Conservation (phyloP, 2,888 invertebrate species). For the Oscheius sp. region DNA sequence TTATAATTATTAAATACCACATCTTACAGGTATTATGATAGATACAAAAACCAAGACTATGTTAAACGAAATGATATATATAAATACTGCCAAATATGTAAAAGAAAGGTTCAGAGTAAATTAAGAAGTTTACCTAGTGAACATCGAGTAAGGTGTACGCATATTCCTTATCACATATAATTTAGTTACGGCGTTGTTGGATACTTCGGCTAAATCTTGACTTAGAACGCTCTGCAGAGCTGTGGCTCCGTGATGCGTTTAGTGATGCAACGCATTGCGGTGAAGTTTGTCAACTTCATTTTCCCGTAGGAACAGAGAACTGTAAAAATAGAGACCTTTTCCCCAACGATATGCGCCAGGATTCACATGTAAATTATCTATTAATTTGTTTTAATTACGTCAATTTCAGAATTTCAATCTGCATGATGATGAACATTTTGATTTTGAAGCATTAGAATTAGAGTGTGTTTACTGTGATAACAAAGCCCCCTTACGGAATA, state of each 20-base stretch:
- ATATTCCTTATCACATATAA: neutral
- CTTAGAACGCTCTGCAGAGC: slow-evolving; percentile 50
- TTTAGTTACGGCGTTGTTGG: slow-evolving; percentile 51
- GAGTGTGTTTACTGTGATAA: slow-evolving; percentile 49
- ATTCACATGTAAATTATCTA: neutral
- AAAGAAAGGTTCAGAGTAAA: slow-evolving; percentile 49
- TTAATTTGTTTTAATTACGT: slow-evolving; percentile 13
- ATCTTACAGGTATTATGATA: slow-evolving; percentile 36
- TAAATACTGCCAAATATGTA: slow-evolving; percentile 57
- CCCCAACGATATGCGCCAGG: slow-evolving; percentile 39
- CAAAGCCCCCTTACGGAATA: slow-evolving; percentile 38
- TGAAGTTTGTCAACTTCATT: slow-evolving; percentile 49
- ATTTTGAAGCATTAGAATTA: slow-evolving; percentile 49
- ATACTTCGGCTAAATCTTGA: slow-evolving; percentile 54
- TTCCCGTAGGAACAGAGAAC: slow-evolving; percentile 44
- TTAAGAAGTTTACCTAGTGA: slow-evolving; percentile 55
- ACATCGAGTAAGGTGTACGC: slow-evolving; percentile 35
- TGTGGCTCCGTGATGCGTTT: slow-evolving; percentile 45
- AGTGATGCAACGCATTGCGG: slow-evolving; percentile 50
- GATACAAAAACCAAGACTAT: slow-evolving; percentile 38
- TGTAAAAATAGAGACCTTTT: slow-evolving; percentile 48
- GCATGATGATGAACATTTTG: slow-evolving; percentile 48
- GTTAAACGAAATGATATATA: slow-evolving; percentile 47
- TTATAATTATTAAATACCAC: neutral
- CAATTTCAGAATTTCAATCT: slow-evolving; percentile 40